phyloP scores from a whole-genome alignment of 1,140 invertebrate genomes.

The Drosophila persimilis region DNA sequence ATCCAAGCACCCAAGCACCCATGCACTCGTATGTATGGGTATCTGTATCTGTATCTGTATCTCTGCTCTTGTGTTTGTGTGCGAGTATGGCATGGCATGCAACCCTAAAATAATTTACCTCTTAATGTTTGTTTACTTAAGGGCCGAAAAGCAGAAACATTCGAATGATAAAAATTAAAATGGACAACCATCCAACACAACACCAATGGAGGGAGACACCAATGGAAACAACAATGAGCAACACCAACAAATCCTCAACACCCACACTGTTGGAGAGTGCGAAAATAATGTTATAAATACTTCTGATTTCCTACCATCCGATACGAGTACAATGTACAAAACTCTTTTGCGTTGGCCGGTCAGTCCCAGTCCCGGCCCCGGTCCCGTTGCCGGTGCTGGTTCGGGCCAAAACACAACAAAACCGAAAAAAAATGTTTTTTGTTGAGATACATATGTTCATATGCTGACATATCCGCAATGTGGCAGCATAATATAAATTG shows the following conservation, averaged over 20 bases:
- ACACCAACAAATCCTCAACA: constrained; percentile 33
- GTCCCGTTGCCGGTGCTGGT: neutral
- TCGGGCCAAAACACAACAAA: constrained; percentile 37
- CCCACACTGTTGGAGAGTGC: constrained; percentile 52
- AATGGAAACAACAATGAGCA: constrained; percentile 24
- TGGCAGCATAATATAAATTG: constrained; percentile 80
- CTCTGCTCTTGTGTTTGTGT: constrained; percentile 35
- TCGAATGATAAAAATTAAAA: constrained; percentile 38
- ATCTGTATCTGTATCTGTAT: neutral
- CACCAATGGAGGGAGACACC: constrained; percentile 20
- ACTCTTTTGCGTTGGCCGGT: constrained; percentile 64
- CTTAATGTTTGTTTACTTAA: constrained; percentile 55
- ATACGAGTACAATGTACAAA: neutral
- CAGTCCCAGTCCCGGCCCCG: constrained; percentile 6
- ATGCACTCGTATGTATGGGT: constrained; percentile 12
- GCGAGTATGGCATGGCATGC: constrained; percentile 23
- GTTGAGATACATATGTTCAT: constrained; percentile 75
- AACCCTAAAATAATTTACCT: constrained; percentile 54
- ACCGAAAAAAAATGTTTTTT: constrained; percentile 42
- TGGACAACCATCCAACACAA: constrained; percentile 33
- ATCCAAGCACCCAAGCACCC: constrained; percentile 5
- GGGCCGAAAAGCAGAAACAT: constrained; percentile 51
- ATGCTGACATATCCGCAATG: constrained; percentile 78
- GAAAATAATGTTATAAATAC: constrained; percentile 79
- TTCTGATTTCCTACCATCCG: constrained; percentile 50